Percentiles rank a stretch among this genome's conserved stretches.
These are phyloP conservation scores for Proctacanthus coquilletti DNA, from an alignment of 1,140 invertebrate species.

Conservation along the genomic window DNA sequence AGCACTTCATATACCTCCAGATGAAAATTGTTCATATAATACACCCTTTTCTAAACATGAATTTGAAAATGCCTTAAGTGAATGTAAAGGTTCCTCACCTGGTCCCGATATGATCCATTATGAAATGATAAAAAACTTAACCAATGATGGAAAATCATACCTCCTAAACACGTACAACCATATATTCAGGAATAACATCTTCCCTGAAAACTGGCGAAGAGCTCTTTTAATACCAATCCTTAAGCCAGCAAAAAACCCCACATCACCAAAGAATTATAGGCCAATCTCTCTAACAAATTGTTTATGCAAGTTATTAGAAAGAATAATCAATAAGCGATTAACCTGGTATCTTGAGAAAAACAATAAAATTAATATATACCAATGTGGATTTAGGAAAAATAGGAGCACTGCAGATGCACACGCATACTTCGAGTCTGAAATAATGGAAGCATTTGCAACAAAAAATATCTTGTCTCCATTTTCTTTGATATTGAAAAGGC, in stretches of 20 bases:
- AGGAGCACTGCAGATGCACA: constrained; percentile 2
- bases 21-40: no score
- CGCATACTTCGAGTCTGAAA: constrained; percentile 4
- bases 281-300: constrained; percentile 12
- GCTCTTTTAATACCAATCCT: constrained; percentile 12
- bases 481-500: constrained; percentile 18
- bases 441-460: constrained; percentile 13
- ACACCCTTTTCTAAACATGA: constrained; percentile 2
- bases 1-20: not conserved
- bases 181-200: constrained; percentile 5
- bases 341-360: constrained; percentile 10
- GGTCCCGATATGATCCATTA: constrained; percentile 10
- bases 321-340: constrained; percentile 11
- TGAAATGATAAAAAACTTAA: constrained; percentile 6
- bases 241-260: constrained; percentile 11
- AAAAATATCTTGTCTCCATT: constrained; percentile 12
- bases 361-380: constrained; percentile 6
- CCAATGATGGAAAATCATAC: not conserved
- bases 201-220: constrained; percentile 11
- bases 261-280: constrained; percentile 8
- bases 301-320: constrained; percentile 11
- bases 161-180: constrained; percentile 11
- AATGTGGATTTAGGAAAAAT: constrained; percentile 12
- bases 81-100: constrained; percentile 5
- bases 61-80: constrained; percentile 1